These are phyloP conservation scores for Xiphorhynchus erythropygius DNA, from an alignment of 2,797 vertebrate species.

Conservation along the genomic window DNA sequence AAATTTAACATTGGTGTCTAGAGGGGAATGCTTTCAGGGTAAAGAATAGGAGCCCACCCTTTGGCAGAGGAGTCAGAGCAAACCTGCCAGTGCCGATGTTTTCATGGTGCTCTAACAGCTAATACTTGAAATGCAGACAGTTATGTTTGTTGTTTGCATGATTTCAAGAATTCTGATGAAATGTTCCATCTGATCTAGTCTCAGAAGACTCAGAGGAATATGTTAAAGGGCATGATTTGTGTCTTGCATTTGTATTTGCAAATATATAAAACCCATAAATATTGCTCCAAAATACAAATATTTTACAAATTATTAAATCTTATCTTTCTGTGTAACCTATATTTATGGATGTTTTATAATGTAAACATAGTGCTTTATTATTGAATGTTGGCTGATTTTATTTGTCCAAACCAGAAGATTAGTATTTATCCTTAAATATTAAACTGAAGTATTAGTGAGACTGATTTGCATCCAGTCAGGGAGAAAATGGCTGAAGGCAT, in stretches of 20 bases:
- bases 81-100: neutral
- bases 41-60: neutral
- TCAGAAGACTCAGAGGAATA: constrained; percentile 2
- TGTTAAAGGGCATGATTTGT: neutral
- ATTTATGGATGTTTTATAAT: neutral
- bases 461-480: neutral
- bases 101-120: constrained; percentile 26
- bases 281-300: neutral
- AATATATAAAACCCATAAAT: neutral
- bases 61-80: neutral
- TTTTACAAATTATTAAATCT: neutral
- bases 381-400: neutral
- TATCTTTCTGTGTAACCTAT: neutral
- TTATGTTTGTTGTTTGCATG: constrained; percentile 12
- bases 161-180: constrained; percentile 42
- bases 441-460: neutral
- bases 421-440: neutral
- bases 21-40: neutral
- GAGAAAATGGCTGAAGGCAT: neutral
- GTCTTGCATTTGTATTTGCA: neutral
- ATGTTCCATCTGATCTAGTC: constrained; percentile 25
- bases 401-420: neutral
- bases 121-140: constrained; percentile 43
- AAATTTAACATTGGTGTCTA: neutral
- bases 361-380: neutral